Evolutionary conservation across 2,797 vertebrate species (phyloP).

Genomic region (Pipistrellus kuhlii): DNA sequence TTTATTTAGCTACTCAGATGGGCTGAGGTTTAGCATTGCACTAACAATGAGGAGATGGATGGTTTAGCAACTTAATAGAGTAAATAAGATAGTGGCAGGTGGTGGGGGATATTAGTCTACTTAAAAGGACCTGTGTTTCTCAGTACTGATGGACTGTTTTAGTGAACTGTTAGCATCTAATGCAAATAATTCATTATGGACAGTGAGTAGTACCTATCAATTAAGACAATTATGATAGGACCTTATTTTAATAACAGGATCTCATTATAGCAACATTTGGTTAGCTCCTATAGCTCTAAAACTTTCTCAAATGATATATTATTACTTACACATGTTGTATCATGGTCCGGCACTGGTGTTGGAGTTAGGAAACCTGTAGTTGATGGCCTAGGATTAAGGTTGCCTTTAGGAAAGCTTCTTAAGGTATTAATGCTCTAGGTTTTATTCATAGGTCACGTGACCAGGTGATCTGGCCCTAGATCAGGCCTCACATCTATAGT

Average conservation of each 20-base stretch:
- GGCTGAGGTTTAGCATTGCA: not conserved
- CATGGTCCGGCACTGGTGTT: not conserved
- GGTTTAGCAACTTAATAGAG: constrained; percentile 29
- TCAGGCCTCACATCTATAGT: not conserved
- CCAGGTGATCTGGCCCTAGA: not conserved
- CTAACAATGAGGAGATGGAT: not conserved
- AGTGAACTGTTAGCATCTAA: not conserved
- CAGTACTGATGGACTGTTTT: not conserved
- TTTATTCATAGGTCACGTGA: not conserved
- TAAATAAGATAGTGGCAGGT: not conserved
- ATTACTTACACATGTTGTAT: not conserved
- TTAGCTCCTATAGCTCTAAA: not conserved
- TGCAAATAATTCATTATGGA: not conserved
- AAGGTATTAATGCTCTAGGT: not conserved
- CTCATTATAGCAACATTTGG: not conserved
- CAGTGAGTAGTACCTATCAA: not conserved
- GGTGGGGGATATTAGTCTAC: not conserved
- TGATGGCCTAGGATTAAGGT: not conserved
- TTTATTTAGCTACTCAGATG: constrained; percentile 21
- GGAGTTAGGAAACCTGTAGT: not conserved
- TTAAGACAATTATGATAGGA: not conserved
- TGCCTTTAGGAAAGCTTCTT: not conserved
- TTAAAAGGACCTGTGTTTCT: constrained; percentile 34
- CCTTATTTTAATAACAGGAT: not conserved
- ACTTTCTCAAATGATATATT: not conserved